Evolutionary conservation across 2,888 invertebrate species (phyloP).

Genomic region (Leptarthrus brevirostris): DNA sequence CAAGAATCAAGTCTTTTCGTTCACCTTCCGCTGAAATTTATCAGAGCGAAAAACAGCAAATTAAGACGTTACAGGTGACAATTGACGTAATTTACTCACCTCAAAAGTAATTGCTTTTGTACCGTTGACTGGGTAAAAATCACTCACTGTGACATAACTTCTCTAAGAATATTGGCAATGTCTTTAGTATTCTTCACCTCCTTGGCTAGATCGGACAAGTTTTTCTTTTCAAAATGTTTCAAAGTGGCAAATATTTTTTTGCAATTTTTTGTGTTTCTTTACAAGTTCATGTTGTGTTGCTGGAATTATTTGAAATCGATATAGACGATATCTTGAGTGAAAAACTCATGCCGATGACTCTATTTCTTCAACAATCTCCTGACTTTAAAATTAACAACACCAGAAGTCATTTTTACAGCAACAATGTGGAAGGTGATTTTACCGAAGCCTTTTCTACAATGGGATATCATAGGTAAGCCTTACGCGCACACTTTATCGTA

Average conservation of each 20-base stretch:
- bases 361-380: slow-evolving; percentile 69
- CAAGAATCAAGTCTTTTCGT: too few species aligned
- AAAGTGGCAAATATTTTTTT: background rate
- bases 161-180: too few species aligned
- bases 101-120: background rate
- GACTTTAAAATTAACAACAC: slow-evolving; percentile 53
- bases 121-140: background rate
- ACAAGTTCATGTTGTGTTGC: background rate
- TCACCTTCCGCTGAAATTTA: too few species aligned
- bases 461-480: slow-evolving; percentile 74
- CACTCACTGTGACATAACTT: background rate
- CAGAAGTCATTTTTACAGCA: slow-evolving; percentile 52
- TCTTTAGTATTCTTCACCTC: background rate
- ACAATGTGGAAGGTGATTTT: slow-evolving; percentile 70
- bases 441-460: slow-evolving; percentile 74
- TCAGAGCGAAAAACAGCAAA: background rate
- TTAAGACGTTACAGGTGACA: background rate
- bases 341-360: slow-evolving; percentile 77
- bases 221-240: background rate
- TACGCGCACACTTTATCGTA: too few species aligned
- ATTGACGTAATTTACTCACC: background rate
- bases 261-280: background rate
- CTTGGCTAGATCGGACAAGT: background rate
- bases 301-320: slow-evolving; percentile 64
- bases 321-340: slow-evolving; percentile 76